Percentiles rank a stretch among this genome's conserved stretches.
Evolutionary conservation across 2,113 vertebrate genomes (phyloP).

Genomic region (Microcebus griseorufus): DNA sequence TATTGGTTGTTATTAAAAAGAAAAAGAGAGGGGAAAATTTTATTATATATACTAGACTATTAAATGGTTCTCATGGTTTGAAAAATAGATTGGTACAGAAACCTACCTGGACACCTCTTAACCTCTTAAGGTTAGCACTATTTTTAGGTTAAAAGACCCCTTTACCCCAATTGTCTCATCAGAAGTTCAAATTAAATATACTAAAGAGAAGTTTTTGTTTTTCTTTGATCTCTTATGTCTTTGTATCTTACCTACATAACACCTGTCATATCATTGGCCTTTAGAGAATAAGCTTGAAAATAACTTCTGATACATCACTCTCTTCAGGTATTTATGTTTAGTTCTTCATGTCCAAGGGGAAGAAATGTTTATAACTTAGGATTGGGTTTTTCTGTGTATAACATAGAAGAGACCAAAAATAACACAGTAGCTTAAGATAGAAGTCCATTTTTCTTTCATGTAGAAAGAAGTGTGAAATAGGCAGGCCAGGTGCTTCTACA

Average conservation of each 20-base stretch:
- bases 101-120: background rate
- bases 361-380: background rate
- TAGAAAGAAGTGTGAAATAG: background rate
- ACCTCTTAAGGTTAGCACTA: background rate
- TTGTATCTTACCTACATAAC: background rate
- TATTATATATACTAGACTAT: background rate
- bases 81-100: background rate
- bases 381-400: background rate
- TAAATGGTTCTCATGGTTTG: background rate
- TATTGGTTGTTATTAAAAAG: background rate
- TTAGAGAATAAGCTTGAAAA: background rate
- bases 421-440: background rate
- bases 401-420: background rate
- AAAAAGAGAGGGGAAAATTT: background rate
- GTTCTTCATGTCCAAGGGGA: background rate
- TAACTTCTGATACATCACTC: background rate
- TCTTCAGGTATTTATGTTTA: background rate
- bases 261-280: background rate
- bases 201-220: background rate
- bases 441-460: background rate
- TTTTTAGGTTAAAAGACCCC: background rate
- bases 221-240: constrained; percentile 11
- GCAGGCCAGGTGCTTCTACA: background rate
- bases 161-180: background rate
- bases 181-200: background rate